Evolutionary conservation across 2,113 vertebrate species (phyloP).

Genomic region (Forbesichthys agassizii): DNA sequence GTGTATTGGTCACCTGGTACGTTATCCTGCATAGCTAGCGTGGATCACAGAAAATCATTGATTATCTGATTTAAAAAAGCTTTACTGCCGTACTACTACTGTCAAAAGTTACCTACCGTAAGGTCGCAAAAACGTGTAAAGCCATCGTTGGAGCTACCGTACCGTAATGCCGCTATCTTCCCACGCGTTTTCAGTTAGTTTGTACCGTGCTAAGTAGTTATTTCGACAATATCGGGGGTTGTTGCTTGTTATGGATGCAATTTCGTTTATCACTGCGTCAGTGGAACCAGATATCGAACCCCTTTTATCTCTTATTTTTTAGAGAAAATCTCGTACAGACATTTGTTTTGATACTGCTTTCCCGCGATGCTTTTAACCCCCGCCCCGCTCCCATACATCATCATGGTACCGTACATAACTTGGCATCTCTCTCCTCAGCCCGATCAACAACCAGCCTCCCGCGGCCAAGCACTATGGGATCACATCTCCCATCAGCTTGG

Average conservation of each 20-base stretch:
- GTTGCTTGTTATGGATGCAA: too few species aligned
- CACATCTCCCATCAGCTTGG: constrained; percentile 88
- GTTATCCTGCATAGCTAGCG: background rate
- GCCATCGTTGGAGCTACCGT: background rate
- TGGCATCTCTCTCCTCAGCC: constrained; percentile 73
- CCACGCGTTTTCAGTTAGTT: background rate
- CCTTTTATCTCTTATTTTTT: too few species aligned
- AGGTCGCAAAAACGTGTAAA: background rate
- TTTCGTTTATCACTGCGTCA: too few species aligned
- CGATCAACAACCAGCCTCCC: constrained; percentile 80
- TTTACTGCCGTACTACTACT: too few species aligned
- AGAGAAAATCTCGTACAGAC: too few species aligned
- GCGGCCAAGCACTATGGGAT: constrained; percentile 86
- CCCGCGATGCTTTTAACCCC: background rate
- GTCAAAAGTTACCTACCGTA: too few species aligned
- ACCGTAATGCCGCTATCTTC: background rate
- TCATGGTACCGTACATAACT: background rate
- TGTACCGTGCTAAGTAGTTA: background rate
- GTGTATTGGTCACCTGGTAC: background rate
- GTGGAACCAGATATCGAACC: too few species aligned
- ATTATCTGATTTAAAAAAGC: too few species aligned
- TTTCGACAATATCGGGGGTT: background rate
- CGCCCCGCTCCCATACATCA: background rate
- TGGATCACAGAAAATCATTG: too few species aligned
- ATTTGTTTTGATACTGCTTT: too few species aligned